Base-by-base conservation (phyloP, 1,140 invertebrate genomes). In the Ceratosolen fusciceps region DNA sequence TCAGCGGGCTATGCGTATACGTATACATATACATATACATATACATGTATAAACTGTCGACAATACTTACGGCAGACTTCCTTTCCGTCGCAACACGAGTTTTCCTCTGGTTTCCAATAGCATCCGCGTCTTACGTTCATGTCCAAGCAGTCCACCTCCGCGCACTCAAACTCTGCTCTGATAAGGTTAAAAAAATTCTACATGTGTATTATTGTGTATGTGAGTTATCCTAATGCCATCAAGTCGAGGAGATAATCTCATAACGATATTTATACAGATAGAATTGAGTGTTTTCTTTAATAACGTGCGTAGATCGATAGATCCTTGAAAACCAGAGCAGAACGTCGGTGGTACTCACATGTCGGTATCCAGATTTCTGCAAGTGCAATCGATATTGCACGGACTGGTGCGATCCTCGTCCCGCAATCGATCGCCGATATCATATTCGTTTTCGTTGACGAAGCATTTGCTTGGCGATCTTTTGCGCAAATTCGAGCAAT, bases 401-500 rank as follows among this genome's bases (percentile, higher is more conserved):
- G 82, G 79, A 70, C 81, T 83, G 0, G 12, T 0, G 16, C 34
- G 21, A 39, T 87, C 85, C 43, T 84, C 80, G 0, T 71, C 19
- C n/a, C 10, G 83, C 2, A 87, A 34, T 1, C 7, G 0, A 1
- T 87, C 84, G 0, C 83, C 83, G 0, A 84, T 19, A 0, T 5
- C 14, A 37, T 86, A 87, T 14, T 72, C 82, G 0, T 82, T 56
- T 0, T 74, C 81, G 29, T 87, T 86, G 14, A 71, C 77, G 34
- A 86, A 85, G 56, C 85, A 87, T 29, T 85, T 86, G 0, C 81
- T 5, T 0, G 16, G 26, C 1, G 79, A 73, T 72, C 81, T 79
- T 0, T 12, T 24, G 0, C 73, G 37, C 14, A 87, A 12, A 29
- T 83, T 52, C 2, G 75, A 65, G 56, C 84, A 87, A 21, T 84